Conservation (phyloP, 1,140 invertebrate species). For the Papilio polytes region DNA sequence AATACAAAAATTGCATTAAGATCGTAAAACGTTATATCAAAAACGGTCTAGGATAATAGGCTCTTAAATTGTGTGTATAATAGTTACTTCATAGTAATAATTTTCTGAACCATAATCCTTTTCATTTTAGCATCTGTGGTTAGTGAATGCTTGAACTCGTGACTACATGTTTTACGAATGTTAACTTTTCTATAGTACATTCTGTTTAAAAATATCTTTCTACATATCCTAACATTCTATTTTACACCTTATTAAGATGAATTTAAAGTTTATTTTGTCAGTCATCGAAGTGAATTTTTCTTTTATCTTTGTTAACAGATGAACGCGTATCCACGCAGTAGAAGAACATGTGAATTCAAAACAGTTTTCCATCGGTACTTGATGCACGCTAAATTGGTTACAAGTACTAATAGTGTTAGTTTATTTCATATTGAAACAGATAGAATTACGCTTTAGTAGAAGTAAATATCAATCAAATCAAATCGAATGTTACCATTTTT, state of each 20-base stretch:
- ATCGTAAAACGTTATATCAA: background rate
- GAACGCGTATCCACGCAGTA: constrained; percentile 12
- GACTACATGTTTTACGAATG: background rate
- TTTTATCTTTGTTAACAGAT: constrained; percentile 38
- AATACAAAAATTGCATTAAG: background rate
- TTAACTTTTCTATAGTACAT: background rate
- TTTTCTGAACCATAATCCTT: background rate
- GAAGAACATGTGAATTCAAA: constrained; percentile 35
- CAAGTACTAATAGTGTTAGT: background rate
- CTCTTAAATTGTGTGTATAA: background rate
- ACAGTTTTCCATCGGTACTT: constrained; percentile 28
- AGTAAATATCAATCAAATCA: background rate
- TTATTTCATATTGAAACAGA: background rate
- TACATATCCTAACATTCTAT: background rate
- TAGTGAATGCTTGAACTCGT: no score
- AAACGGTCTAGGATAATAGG: background rate
- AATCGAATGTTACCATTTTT: no score
- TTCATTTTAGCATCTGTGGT: no score
- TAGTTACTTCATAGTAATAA: background rate
- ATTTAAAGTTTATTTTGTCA: constrained; percentile 3
- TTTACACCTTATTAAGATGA: background rate
- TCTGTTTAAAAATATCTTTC: background rate
- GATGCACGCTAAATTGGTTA: constrained; percentile 34
- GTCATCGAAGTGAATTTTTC: background rate
- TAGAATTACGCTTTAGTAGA: background rate